Conservation (phyloP, 2,888 invertebrate species). For the Caenorhabditis sp. region DNA sequence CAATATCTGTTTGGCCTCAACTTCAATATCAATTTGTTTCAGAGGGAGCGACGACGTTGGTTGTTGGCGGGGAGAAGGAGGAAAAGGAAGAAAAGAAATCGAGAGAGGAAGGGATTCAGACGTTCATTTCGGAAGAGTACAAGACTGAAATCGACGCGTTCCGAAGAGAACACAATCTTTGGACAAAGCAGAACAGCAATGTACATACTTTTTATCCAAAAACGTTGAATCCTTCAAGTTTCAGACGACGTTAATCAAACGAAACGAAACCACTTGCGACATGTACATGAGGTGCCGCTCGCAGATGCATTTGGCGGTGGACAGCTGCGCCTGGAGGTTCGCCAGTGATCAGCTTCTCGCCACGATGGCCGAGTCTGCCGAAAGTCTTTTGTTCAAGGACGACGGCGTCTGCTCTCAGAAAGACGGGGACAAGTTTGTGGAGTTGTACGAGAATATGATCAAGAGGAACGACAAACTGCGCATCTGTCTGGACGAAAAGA, state of each 20-base stretch:
- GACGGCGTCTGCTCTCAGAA: constrained; percentile 65
- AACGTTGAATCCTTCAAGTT: neutral
- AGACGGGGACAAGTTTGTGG: constrained; percentile 60
- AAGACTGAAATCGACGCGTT: constrained; percentile 63
- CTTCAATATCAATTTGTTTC: too few relatives aligned
- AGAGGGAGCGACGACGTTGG: constrained; percentile 63
- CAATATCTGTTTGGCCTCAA: too few relatives aligned
- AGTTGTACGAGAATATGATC: constrained; percentile 66
- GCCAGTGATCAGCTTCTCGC: constrained; percentile 62
- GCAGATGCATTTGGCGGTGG: constrained; percentile 72
- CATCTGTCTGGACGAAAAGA: constrained; percentile 61
- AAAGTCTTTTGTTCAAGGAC: constrained; percentile 68
- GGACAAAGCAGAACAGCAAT: constrained; percentile 41
- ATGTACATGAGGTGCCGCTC: constrained; percentile 68
- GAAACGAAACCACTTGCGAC: constrained; percentile 69
- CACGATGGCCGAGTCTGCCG: constrained; percentile 67
- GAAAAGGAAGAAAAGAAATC: constrained; percentile 23
- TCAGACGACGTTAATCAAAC: constrained; percentile 35
- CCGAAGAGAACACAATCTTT: constrained; percentile 56
- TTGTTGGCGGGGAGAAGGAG: constrained; percentile 51
- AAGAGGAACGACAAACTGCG: constrained; percentile 63
- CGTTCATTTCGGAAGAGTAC: constrained; percentile 61
- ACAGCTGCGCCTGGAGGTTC: constrained; percentile 68
- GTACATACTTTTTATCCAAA: neutral
- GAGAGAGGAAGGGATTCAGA: constrained; percentile 37